phyloP scores from a whole-genome alignment of 2,888 invertebrate species.

The Halictus ligatus region DNA sequence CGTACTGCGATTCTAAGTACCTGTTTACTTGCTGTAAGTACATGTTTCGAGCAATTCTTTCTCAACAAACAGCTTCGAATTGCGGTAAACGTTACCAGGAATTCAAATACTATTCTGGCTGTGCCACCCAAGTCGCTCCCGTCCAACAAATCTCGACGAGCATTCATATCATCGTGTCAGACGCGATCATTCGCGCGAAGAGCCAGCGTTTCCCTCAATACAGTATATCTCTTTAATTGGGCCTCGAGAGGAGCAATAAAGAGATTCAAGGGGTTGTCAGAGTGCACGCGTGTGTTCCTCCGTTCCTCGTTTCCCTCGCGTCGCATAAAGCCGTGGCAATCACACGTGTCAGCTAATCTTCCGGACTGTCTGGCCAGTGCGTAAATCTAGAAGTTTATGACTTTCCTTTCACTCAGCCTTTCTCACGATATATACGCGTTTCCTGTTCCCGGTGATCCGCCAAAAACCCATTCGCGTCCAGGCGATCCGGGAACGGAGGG shows the following conservation, averaged over 20 bases:
- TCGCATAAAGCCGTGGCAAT: slow-evolving; percentile 5
- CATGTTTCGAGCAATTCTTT: too few species aligned
- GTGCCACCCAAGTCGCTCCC: neutral
- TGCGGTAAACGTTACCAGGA: neutral
- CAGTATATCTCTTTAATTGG: slow-evolving; percentile 6
- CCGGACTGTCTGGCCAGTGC: neutral
- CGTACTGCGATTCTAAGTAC: too few species aligned
- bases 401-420: neutral
- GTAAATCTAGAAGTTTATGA: slow-evolving; percentile 14
- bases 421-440: neutral
- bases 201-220: neutral
- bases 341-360: slow-evolving; percentile 10
- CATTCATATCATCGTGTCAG: neutral
- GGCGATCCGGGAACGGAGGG: slow-evolving; percentile 4
- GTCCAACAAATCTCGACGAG: neutral
- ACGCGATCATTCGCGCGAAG: neutral
- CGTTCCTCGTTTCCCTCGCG: slow-evolving; percentile 1
- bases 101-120: neutral
- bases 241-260: neutral
- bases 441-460: neutral
- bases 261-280: neutral
- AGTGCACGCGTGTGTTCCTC: neutral
- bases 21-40: too few species aligned
- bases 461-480: neutral
- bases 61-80: too few species aligned